Percentiles rank a stretch among this genome's conserved stretches.
Evolutionary conservation across 2,888 invertebrate genomes (phyloP).

Genomic region (Himalopsyche kuldschensis): DNA sequence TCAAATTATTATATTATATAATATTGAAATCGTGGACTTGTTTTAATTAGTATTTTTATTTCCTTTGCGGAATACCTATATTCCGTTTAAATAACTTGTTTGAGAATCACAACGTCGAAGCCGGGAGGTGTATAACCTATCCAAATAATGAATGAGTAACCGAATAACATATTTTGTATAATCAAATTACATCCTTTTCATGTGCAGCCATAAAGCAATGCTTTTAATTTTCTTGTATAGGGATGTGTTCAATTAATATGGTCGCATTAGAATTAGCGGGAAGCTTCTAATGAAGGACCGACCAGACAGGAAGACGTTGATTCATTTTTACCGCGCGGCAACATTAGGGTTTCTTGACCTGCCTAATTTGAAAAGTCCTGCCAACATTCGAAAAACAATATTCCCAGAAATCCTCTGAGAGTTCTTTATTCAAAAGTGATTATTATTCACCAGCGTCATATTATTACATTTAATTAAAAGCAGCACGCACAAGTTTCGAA

Average conservation of each 20-base stretch:
- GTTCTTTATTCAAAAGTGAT: neutral
- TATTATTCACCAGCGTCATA: neutral
- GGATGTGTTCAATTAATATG: constrained; percentile 15
- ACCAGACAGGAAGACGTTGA: constrained; percentile 8
- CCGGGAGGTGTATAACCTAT: neutral
- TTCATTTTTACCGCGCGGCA: neutral
- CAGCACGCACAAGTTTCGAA: neutral
- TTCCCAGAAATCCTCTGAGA: neutral
- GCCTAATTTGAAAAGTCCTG: constrained; percentile 6
- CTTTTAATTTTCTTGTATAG: neutral
- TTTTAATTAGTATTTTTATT: too few species aligned
- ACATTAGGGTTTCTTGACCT: constrained; percentile 15
- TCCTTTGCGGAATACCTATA: too few species aligned
- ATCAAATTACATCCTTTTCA: neutral
- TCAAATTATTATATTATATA: too few species aligned
- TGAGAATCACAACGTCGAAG: neutral
- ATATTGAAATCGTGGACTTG: too few species aligned
- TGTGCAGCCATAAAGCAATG: neutral
- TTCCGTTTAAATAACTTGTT: neutral
- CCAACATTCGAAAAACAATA: neutral
- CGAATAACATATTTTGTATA: neutral
- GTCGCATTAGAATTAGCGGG: constrained; percentile 23
- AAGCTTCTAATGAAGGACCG: constrained; percentile 14
- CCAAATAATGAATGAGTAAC: neutral
- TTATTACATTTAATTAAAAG: neutral